Conservation (phyloP, 2,113 vertebrate genomes). For the Clupea harengus region DNA sequence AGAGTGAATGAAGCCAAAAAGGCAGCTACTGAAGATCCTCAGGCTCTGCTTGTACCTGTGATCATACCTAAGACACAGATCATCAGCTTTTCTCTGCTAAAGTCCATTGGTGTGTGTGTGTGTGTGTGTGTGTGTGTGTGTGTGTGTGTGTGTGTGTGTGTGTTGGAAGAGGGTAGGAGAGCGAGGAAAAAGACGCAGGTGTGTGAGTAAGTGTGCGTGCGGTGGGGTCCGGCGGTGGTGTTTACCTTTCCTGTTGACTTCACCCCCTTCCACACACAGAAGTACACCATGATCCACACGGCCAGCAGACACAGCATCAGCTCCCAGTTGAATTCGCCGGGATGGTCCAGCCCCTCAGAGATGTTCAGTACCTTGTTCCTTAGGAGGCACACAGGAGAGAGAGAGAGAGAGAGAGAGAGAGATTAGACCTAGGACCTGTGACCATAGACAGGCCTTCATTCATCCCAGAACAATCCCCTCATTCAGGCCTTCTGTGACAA, state of each 20-base stretch:
- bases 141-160: background rate
- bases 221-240: background rate
- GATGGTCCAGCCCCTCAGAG: conserved; percentile 67
- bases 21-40: background rate
- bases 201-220: background rate
- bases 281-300: conserved; percentile 78
- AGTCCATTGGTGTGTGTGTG: background rate
- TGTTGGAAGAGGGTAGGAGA: background rate
- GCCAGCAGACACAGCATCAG: conserved; percentile 71
- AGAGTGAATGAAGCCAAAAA: background rate
- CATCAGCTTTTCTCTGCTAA: background rate
- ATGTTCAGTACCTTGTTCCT: conserved; percentile 78
- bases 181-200: background rate
- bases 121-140: too few relatives aligned
- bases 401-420: background rate
- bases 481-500: background rate
- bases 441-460: background rate
- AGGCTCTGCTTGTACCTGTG: conserved; percentile 11
- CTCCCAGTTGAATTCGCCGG: conserved; percentile 73
- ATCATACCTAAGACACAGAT: conserved; percentile 1
- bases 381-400: background rate
- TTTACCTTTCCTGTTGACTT: conserved; percentile 78
- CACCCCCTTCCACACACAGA: conserved; percentile 83
- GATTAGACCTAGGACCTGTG: background rate
- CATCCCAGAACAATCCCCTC: background rate